phyloP scores from a whole-genome alignment of 2,113 vertebrate genomes.

The Pelmatolapia mariae region DNA sequence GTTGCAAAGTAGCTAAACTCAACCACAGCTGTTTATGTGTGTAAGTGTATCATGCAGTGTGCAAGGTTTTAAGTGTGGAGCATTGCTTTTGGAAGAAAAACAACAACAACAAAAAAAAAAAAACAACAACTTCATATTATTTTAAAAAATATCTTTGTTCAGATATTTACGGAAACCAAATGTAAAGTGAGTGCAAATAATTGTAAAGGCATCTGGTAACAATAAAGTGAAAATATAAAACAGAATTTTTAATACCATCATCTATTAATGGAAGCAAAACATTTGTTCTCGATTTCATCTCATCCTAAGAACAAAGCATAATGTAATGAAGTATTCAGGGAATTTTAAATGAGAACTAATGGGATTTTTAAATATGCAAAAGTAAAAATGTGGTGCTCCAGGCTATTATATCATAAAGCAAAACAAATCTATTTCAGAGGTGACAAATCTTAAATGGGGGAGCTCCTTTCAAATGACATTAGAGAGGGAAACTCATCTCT shows the following conservation, averaged over 20 bases:
- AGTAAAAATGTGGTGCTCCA: conserved; percentile 7
- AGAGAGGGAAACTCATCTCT: not conserved
- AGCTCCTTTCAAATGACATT: not conserved
- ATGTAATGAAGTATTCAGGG: conserved; percentile 41
- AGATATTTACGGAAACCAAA: not conserved
- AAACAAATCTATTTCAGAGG: not conserved
- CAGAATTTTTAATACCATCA: not conserved
- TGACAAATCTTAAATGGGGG: not conserved
- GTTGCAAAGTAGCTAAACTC: not conserved
- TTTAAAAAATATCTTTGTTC: not conserved
- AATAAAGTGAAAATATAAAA: not conserved
- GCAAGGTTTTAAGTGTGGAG: not conserved
- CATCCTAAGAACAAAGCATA: conserved; percentile 17
- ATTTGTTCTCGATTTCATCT: conserved; percentile 13
- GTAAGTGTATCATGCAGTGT: not conserved
- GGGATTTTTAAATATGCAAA: conserved; percentile 48
- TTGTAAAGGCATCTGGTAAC: not conserved
- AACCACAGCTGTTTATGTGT: not conserved
- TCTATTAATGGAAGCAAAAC: not conserved
- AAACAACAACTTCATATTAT: not conserved
- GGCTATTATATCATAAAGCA: conserved; percentile 21
- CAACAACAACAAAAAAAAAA: no score
- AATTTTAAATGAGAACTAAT: conserved; percentile 43
- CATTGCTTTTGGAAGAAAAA: accelerated
- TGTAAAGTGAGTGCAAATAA: not conserved